Conservation (phyloP, 2,888 invertebrate species). For the Dasypolia templi region DNA sequence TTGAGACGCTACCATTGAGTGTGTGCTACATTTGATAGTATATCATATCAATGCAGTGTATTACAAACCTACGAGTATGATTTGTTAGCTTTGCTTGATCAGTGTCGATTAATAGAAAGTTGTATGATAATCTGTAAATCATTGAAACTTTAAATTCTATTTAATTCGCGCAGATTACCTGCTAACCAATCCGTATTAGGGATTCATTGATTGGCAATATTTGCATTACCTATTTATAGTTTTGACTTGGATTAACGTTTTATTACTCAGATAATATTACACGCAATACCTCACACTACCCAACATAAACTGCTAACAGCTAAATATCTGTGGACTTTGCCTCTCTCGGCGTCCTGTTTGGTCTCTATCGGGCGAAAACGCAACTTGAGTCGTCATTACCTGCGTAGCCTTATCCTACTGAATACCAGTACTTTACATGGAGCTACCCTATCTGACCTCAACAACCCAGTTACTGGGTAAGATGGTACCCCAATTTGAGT, state of each 20-base stretch:
- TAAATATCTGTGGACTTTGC: constrained; percentile 8
- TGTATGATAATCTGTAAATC: background rate
- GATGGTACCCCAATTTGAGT: no score
- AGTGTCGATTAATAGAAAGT: background rate
- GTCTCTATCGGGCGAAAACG: background rate
- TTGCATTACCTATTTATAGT: background rate
- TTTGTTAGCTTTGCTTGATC: background rate
- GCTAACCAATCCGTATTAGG: background rate
- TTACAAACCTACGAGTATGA: no score
- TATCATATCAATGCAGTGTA: background rate
- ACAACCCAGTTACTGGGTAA: no score
- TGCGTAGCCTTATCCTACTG: no score
- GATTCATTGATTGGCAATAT: background rate
- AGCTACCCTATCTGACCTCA: no score
- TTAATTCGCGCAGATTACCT: background rate
- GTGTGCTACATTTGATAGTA: no score
- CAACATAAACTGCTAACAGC: background rate
- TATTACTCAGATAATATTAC: background rate
- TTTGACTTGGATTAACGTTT: constrained; percentile 14
- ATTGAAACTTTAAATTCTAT: background rate
- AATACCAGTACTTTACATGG: no score
- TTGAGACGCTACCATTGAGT: no score
- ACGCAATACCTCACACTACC: background rate
- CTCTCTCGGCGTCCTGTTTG: no score
- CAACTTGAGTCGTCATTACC: background rate